A percentile compares a stretch with the other conserved stretches of the same genome.
Conservation (phyloP, 1,140 invertebrate genomes). For the Cotesia vestalis region DNA sequence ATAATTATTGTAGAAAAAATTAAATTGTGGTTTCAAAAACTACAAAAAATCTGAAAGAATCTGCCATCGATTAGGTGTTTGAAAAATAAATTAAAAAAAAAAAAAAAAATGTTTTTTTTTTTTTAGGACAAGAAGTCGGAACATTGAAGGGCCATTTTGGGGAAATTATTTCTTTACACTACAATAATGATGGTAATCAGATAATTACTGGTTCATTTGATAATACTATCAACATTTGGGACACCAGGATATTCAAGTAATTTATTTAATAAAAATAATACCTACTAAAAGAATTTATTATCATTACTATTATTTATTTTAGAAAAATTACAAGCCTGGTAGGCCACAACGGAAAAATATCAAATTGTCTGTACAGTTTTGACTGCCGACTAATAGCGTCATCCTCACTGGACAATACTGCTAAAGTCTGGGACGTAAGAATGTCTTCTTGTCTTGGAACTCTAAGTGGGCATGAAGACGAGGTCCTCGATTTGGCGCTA, state of each 20-base stretch:
- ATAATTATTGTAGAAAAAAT: no score
- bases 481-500: slow-evolving; percentile 80
- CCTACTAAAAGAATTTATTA: no score
- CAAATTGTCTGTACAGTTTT: slow-evolving; percentile 80
- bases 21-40: no score
- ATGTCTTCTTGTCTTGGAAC: slow-evolving; percentile 70
- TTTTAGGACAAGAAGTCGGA: slow-evolving; percentile 69
- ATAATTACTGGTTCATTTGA: slow-evolving; percentile 84
- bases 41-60: no score
- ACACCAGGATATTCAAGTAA: slow-evolving; percentile 75
- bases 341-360: slow-evolving; percentile 78
- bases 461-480: slow-evolving; percentile 75
- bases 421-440: slow-evolving; percentile 78
- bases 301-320: slow-evolving; percentile 33
- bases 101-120: no score
- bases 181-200: slow-evolving; percentile 74
- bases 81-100: not conserved
- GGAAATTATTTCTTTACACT: slow-evolving; percentile 78
- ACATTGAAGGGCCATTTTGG: slow-evolving; percentile 74
- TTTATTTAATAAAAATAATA: slow-evolving; percentile 38
- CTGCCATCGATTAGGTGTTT: no score
- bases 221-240: slow-evolving; percentile 79
- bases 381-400: slow-evolving; percentile 76
- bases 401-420: slow-evolving; percentile 78
- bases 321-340: slow-evolving; percentile 72